Evolutionary conservation across 2,888 invertebrate genomes (phyloP), one percentile per base, ranked within the genome.

Genomic region (Sinhomidia bicolor): DNA sequence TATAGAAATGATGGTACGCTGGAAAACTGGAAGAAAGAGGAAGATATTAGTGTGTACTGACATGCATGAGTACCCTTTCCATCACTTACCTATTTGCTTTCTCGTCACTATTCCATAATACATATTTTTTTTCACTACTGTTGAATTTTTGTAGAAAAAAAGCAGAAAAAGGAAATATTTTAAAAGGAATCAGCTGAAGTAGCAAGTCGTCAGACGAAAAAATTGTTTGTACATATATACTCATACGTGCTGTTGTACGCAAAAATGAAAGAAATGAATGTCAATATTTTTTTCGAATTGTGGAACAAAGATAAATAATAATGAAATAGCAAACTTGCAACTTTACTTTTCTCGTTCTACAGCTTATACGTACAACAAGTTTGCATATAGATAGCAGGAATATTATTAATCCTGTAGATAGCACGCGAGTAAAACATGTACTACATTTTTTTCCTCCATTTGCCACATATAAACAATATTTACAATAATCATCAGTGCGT

Each of bases 31-130:
- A 54, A 57, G 10, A 32, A 78, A 29, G 23, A 68, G 29, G 14
- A 65, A 82, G 82, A 82, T 82, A 84, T 84, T 74, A 76, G 60
- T 62, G 76, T 84, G 71, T 68, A 71, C 41, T 84, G 76, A 83
- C 84, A 84, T 84, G 84, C 76, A 36, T 62, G 44, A 84, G 74
- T 76, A 74, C 14, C 44, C 74, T 62, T 83, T 84, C 84, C 76
- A 84, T 76, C 74, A 84, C 62, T 60, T 84, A 47, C 20, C 29
- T 32, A 32, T 74, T 74, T 74, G 71, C 62, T n/a, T 84, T 14
- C 62, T 76, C 57, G 74, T 57, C 71, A 41, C 74, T 74, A 17
- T 65, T 36, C 36, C 7, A 7, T 36, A 36, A 36, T 36, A n/a
- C n/a, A n/a, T n/a, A n/a, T n/a, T n/a, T n/a, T n/a, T n/a, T n/a